Percentiles rank a stretch among this genome's conserved stretches.
phyloP scores from a whole-genome alignment of 2,797 vertebrate genomes.

The Eurystomus glaucurus region DNA sequence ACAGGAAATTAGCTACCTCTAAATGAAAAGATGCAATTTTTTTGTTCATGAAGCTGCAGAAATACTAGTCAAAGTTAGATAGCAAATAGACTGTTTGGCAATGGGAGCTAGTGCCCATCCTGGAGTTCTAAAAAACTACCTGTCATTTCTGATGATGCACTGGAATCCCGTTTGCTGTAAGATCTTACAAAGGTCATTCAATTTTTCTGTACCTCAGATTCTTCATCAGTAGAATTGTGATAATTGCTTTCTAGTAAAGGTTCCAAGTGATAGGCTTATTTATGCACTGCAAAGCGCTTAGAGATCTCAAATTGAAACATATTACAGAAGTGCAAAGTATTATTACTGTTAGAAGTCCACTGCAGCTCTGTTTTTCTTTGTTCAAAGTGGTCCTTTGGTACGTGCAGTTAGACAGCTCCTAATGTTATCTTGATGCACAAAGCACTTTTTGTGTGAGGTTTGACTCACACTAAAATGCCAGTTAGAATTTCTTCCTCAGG shows the following conservation, averaged over 20 bases:
- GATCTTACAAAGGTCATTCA: background rate
- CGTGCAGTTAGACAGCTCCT: constrained; percentile 71
- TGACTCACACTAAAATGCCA: constrained; percentile 83
- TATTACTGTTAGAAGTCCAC: constrained; percentile 17
- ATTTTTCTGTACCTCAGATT: background rate
- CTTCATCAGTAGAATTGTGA: background rate
- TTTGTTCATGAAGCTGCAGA: background rate
- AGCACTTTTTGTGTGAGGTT: constrained; percentile 78
- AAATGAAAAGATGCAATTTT: background rate
- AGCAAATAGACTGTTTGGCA: background rate
- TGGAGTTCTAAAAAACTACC: background rate
- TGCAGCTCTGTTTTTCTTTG: constrained; percentile 38
- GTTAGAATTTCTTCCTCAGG: constrained; percentile 81
- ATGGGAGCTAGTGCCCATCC: background rate
- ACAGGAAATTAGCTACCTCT: background rate
- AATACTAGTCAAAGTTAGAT: background rate
- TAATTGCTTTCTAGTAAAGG: background rate
- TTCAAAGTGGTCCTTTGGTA: constrained; percentile 55
- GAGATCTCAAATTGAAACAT: background rate
- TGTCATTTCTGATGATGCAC: background rate
- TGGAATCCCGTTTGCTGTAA: background rate
- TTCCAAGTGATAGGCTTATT: background rate
- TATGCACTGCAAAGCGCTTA: background rate
- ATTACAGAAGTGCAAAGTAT: background rate
- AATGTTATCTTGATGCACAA: constrained; percentile 78